phyloP scores from a whole-genome alignment of 1,140 invertebrate genomes.

The Chironomus striatipennis region DNA sequence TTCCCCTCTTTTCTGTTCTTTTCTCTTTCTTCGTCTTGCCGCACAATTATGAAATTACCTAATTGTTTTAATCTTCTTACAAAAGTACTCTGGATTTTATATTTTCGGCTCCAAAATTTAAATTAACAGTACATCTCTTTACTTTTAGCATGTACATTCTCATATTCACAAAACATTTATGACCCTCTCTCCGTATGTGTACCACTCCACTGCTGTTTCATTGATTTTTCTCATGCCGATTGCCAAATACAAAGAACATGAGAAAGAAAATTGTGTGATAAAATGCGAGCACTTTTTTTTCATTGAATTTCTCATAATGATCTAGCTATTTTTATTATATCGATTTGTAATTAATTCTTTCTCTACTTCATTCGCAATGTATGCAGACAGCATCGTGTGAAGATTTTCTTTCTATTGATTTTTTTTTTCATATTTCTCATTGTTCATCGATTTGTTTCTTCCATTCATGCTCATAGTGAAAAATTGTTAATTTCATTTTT shows the following conservation, averaged over 20 bases:
- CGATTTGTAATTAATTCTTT: neutral
- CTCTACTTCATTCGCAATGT: neutral
- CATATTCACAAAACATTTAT: neutral
- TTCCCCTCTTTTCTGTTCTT: neutral
- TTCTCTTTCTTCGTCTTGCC: neutral
- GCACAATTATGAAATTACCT: conserved; percentile 7
- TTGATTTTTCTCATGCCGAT: neutral
- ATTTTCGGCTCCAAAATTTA: neutral
- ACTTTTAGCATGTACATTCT: neutral
- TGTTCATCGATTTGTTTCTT: too few relatives aligned
- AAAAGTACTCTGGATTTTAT: neutral
- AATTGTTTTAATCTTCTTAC: conserved; percentile 4
- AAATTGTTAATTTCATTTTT: too few relatives aligned
- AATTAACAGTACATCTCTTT: conserved; percentile 13
- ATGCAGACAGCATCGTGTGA: neutral
- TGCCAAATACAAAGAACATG: neutral
- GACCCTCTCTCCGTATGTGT: neutral
- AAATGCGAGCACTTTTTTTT: too few relatives aligned
- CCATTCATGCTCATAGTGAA: too few relatives aligned
- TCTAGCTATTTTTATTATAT: neutral
- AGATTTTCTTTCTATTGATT: neutral
- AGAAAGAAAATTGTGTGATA: neutral
- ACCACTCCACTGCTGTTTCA: neutral
- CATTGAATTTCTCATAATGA: neutral
- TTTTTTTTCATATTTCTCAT: too few relatives aligned